Base-by-base conservation (phyloP, 1,140 invertebrate genomes). In the Lepeophtheirus salmonis region DNA sequence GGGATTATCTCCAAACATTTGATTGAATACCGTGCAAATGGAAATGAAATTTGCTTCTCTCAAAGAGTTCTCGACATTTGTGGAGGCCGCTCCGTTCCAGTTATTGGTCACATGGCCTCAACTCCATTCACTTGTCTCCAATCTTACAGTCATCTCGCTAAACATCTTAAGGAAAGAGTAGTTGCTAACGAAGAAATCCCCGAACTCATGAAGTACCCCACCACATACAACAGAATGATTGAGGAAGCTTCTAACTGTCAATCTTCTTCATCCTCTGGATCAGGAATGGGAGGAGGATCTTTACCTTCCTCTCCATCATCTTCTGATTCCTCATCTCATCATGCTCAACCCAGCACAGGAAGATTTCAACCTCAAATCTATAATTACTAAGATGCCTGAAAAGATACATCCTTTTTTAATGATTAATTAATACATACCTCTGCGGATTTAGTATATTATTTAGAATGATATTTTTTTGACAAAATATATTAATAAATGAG, bases 31-130 rank as follows among this genome's bases (percentile, higher is more conserved):
- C 20, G 23, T n/a, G 20, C 4, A 14, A 21, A 51, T 21, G 48
- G 49, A 50, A 50, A 50, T 17, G 20, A 50, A 20, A 60, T 50
- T 26, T 60, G 57, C 30, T 52, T 60, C 48, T 60, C 57, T 21
- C 23, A 60, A 26, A 13, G 23, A 12, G 10, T 3, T n/a, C 17
- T 60, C 41, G 14, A 30, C 6, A 26, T 60, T n/a, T 60, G 57
- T 30, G 2, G 18, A 1, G 52, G 52, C 22, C 20, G 23, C 22
- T 54, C 52, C 23, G 18, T 20, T 20, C 52, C 52, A 14, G 52
- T 21, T n/a, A 54, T 54, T 20, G 30, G 30, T 10, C 30, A 41
- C 30, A 41, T 41, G 30, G 30, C 30, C 30, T 41, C 30, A 6
- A 41, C 30, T 41, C 30, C 30, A 6, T 41, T 41, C 30, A 41